Base-by-base conservation (phyloP, 1,140 invertebrate species). In the Panagrolaimus sp. region DNA sequence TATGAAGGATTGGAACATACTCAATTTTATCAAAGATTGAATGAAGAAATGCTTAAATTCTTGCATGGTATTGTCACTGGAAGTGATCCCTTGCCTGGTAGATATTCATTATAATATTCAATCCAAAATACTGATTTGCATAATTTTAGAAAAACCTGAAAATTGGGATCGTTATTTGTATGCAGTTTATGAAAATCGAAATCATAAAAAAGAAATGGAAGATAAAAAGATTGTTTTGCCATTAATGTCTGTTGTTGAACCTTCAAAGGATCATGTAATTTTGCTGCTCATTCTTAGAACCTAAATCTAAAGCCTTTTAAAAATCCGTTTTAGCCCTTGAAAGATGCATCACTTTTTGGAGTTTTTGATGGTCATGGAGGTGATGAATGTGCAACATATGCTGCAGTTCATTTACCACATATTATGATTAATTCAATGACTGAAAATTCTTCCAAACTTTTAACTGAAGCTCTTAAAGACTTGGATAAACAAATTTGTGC, bases 281-380 rank as follows among this genome's bases (percentile, higher is more conserved):
- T 65, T 28, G 4, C 7, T 43, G 24, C 14, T 32, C n/a, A 21
- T n/a, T 43, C 15, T 10, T 26, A 65, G 7, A 38, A 38, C 7
- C 15, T 63, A 21, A 12, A n/a, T 4, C 8, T 66, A 21, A 10
- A n/a, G 15, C 0, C 38, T 45, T 45, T 17, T 15, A 7, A 68
- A 8, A 21, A 32, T 62, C 7, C 14, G 0, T 63, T 71, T 44
- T 26, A 71, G 70, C 52, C 24, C 12, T 26, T 28, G 4, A 24
- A 71, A 7, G 38, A 71, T n/a, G 70, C 73, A 9, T 43, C 70
- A 14, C 43, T 71, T 17, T 73, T 71, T 17, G 70, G 17, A 0
- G 71, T 72, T 15, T 71, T 73, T 32, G 71, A 71, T 26, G 71
- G 71, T 10, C 71, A 71, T 26, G 48, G 71, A 45, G 71, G 71